These are phyloP conservation scores for Muraenolepis orangiensis DNA, from an alignment of 2,797 vertebrate species.

Conservation along the genomic window DNA sequence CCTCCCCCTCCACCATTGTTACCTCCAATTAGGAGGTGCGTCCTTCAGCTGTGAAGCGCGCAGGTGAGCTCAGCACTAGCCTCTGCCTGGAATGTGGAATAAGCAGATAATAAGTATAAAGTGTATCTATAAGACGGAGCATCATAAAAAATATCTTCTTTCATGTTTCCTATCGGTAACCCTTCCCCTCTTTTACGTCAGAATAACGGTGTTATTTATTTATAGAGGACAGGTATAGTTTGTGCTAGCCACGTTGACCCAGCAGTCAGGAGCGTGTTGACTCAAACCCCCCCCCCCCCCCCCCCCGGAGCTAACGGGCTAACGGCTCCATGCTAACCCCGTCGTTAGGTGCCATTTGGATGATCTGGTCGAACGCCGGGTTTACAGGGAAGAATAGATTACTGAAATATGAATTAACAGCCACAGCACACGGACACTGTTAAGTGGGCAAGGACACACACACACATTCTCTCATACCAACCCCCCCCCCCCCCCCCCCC, in stretches of 20 bases:
- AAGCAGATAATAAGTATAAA: conserved; percentile 4
- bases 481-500: background rate
- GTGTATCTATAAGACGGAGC: background rate
- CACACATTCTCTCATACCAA: background rate
- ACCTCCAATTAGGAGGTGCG: conserved; percentile 39
- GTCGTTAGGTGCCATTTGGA: background rate
- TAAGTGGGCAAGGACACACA: background rate
- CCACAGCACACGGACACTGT: background rate
- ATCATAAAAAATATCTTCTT: background rate
- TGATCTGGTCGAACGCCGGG: background rate
- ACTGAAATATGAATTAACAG: background rate
- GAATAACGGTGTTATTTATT: background rate
- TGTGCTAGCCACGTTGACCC: background rate
- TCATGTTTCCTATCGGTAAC: background rate
- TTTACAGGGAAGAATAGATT: background rate
- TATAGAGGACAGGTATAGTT: background rate
- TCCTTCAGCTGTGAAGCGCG: conserved; percentile 38
- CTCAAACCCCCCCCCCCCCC: too few species aligned
- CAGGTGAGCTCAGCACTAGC: background rate
- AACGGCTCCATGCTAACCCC: background rate
- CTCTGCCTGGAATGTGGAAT: background rate
- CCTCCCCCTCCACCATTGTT: conserved; percentile 36
- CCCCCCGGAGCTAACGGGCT: background rate
- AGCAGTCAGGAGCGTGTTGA: background rate
- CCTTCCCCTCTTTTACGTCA: too few species aligned